Conservation (phyloP, 2,113 vertebrate species). For the Haemorhous mexicanus region DNA sequence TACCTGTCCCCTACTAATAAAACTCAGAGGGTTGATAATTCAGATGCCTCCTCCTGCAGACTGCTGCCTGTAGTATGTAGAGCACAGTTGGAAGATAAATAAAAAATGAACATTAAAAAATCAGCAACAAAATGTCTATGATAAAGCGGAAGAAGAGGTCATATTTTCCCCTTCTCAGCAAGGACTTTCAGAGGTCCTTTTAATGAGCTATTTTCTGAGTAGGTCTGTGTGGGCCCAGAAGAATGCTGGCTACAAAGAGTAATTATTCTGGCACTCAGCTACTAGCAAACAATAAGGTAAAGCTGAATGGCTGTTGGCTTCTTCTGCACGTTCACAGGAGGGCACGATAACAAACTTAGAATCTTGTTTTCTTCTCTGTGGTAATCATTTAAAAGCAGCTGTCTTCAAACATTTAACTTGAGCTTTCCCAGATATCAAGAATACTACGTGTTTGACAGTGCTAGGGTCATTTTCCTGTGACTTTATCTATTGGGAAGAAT, state of each 20-base stretch:
- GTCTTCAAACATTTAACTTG: neutral
- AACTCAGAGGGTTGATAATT: neutral
- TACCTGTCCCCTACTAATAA: slow-evolving; percentile 57
- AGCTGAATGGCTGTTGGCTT: slow-evolving; percentile 40
- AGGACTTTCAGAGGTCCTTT: slow-evolving; percentile 52
- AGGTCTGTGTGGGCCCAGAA: slow-evolving; percentile 71
- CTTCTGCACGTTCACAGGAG: neutral
- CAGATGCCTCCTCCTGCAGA: neutral
- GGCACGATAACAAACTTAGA: neutral
- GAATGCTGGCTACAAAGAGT: slow-evolving; percentile 68
- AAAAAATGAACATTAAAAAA: neutral
- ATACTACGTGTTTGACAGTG: neutral
- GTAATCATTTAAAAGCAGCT: slow-evolving; percentile 18
- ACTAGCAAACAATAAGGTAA: slow-evolving; percentile 38
- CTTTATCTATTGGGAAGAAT: neutral
- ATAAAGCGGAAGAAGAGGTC: slow-evolving; percentile 11
- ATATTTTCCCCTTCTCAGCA: slow-evolving; percentile 46
- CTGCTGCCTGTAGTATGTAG: neutral
- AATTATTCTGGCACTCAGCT: slow-evolving; percentile 58
- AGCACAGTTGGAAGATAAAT: neutral
- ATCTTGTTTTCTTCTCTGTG: neutral
- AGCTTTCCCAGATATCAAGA: neutral
- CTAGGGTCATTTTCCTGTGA: neutral
- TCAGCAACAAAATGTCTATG: neutral
- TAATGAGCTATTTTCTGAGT: slow-evolving; percentile 64